A percentile compares a stretch with the other conserved stretches of the same genome.
These are phyloP conservation scores for Azemiops feae DNA, from an alignment of 2,113 vertebrate species.

Conservation along the genomic window DNA sequence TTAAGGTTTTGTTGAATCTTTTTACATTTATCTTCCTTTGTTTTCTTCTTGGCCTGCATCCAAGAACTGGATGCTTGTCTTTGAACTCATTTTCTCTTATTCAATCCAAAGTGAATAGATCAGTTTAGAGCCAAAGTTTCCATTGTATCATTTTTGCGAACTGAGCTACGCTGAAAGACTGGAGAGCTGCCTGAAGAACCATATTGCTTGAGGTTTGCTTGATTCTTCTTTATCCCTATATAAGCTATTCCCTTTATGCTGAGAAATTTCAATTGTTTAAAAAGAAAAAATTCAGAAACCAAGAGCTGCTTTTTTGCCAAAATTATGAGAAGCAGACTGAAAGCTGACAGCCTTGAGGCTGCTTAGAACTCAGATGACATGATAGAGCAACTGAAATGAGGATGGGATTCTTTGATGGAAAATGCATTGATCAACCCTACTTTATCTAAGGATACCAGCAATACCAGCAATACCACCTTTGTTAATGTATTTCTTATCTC, in stretches of 20 bases:
- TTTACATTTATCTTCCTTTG: neutral
- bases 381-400: neutral
- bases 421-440: neutral
- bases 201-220: neutral
- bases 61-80: neutral
- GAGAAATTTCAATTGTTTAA: constrained; percentile 6
- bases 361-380: neutral
- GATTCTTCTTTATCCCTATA: neutral
- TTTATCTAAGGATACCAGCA: neutral
- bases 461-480: neutral
- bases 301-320: neutral
- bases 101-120: neutral
- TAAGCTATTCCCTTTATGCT: neutral
- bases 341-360: constrained; percentile 1
- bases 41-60: neutral
- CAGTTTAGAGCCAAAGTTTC: neutral
- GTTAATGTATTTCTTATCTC: neutral
- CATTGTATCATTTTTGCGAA: neutral
- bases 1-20: neutral
- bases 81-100: neutral
- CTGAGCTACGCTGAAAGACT: neutral
- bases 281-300: constrained; percentile 4
- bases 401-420: neutral
- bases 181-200: neutral
- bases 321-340: neutral